A percentile compares a stretch with the other conserved stretches of the same genome.
These are phyloP conservation scores for Sialis lutaria DNA, from an alignment of 2,888 invertebrate genomes.

Conservation along the genomic window DNA sequence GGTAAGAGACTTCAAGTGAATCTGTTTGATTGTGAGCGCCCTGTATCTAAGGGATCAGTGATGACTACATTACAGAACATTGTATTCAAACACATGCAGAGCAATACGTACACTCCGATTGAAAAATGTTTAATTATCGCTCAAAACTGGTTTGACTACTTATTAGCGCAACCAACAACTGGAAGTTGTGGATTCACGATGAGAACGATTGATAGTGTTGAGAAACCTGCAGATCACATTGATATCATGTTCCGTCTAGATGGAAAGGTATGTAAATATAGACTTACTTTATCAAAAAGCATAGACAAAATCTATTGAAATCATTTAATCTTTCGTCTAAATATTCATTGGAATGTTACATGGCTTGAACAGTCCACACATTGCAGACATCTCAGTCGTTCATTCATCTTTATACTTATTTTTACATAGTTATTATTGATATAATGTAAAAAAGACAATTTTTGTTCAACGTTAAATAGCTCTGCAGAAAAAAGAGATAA, in stretches of 20 bases:
- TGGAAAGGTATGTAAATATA: conserved; percentile 10
- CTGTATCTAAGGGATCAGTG: conserved; percentile 8
- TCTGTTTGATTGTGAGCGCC: conserved; percentile 18
- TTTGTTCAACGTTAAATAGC: no score
- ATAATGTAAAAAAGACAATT: no score
- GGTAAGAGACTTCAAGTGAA: conserved; percentile 14
- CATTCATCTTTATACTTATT: no score
- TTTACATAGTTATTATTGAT: no score
- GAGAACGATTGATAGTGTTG: conserved; percentile 15
- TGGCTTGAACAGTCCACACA: no score
- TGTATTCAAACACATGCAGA: conserved; percentile 5
- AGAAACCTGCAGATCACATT: conserved; percentile 17
- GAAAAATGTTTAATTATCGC: conserved; percentile 6
- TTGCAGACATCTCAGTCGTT: no score
- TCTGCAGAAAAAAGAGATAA: no score
- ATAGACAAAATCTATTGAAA: no score
- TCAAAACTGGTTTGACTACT: conserved; percentile 5
- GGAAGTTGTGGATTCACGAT: conserved; percentile 17
- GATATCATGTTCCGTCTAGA: conserved; percentile 17
- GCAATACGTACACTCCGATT: conserved; percentile 7
- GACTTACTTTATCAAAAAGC: not conserved
- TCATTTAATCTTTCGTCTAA: no score
- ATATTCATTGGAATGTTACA: no score
- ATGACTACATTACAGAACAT: not conserved
- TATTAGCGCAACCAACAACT: conserved; percentile 11